phyloP scores from a whole-genome alignment of 2,797 vertebrate species.

The Brachyrhaphis roseni region DNA sequence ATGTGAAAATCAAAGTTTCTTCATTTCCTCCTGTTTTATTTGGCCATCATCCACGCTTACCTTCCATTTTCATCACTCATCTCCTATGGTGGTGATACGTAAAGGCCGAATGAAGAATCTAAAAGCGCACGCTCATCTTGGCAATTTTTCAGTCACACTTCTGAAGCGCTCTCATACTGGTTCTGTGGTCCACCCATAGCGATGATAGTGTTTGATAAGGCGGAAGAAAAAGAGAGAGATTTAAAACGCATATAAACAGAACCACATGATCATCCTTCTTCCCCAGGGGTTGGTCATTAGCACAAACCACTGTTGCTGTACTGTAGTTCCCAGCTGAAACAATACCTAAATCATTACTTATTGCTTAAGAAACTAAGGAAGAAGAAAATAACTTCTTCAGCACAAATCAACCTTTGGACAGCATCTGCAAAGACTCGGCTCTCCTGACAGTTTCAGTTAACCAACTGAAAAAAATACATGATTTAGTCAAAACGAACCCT shows the following conservation, averaged over 20 bases:
- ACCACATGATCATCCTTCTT: slow-evolving; percentile 44
- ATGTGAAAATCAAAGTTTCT: slow-evolving; percentile 19
- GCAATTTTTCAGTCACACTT: slow-evolving; percentile 38
- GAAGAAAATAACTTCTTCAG: slow-evolving; percentile 12
- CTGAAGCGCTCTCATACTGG: slow-evolving; percentile 27
- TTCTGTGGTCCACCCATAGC: slow-evolving; percentile 57
- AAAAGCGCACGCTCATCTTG: slow-evolving; percentile 51
- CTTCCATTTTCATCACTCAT: slow-evolving; percentile 25
- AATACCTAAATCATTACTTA: slow-evolving; percentile 48
- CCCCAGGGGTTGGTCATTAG: slow-evolving; percentile 67
- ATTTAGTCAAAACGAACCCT: neutral
- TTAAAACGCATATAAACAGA: slow-evolving; percentile 43
- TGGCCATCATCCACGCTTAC: slow-evolving; percentile 1
- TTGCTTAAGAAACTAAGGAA: slow-evolving; percentile 37
- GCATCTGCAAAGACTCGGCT: neutral
- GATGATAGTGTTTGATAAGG: slow-evolving; percentile 65
- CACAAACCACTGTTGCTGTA: slow-evolving; percentile 29
- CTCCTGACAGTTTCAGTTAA: neutral
- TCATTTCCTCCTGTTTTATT: slow-evolving; percentile 22
- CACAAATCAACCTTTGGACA: neutral
- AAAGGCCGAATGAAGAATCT: slow-evolving; percentile 32
- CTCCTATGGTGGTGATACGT: slow-evolving; percentile 11
- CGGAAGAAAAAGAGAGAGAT: slow-evolving; percentile 52
- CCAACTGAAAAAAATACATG: neutral
- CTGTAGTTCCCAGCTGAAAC: slow-evolving; percentile 39